These are phyloP conservation scores for Dufourea novaeangliae DNA, from an alignment of 1,140 invertebrate species.

Conservation along the genomic window DNA sequence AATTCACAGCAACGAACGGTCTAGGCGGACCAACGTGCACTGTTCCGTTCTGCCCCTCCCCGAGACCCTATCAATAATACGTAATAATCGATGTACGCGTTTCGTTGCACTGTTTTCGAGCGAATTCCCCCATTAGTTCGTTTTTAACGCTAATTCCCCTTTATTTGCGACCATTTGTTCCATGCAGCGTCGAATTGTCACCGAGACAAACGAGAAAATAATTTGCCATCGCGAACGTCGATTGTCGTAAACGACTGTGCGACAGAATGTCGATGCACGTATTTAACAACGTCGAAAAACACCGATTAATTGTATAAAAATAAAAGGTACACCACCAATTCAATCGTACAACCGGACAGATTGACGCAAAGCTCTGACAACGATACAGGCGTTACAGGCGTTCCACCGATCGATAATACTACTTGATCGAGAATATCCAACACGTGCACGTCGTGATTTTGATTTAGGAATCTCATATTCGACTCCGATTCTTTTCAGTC, in stretches of 20 bases:
- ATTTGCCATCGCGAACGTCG: too few relatives aligned
- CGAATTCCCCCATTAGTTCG: neutral
- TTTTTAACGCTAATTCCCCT: neutral
- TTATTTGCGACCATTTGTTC: neutral
- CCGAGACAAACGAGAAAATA: too few relatives aligned
- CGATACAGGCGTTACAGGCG: too few relatives aligned
- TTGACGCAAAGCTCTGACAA: too few relatives aligned
- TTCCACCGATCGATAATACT: too few relatives aligned
- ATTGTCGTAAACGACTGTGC: too few relatives aligned
- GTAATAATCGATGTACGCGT: slow-evolving; percentile 25
- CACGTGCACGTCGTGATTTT: neutral
- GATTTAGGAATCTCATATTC: slow-evolving; percentile 2
- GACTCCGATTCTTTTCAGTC: neutral
- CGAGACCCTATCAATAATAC: slow-evolving; percentile 7
- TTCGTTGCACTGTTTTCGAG: neutral
- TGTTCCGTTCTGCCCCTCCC: neutral
- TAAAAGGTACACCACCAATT: too few relatives aligned
- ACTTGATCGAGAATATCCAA: too few relatives aligned
- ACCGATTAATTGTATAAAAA: too few relatives aligned
- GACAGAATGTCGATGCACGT: neutral
- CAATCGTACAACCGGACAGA: too few relatives aligned
- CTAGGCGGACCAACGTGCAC: slow-evolving; percentile 9
- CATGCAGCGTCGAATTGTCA: too few relatives aligned
- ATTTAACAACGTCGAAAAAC: neutral
- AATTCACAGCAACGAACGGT: slow-evolving; percentile 31